Evolutionary conservation across 2,888 invertebrate genomes (phyloP), one percentile per base, ranked within the genome.

Genomic region (Drosophila quinaria): DNA sequence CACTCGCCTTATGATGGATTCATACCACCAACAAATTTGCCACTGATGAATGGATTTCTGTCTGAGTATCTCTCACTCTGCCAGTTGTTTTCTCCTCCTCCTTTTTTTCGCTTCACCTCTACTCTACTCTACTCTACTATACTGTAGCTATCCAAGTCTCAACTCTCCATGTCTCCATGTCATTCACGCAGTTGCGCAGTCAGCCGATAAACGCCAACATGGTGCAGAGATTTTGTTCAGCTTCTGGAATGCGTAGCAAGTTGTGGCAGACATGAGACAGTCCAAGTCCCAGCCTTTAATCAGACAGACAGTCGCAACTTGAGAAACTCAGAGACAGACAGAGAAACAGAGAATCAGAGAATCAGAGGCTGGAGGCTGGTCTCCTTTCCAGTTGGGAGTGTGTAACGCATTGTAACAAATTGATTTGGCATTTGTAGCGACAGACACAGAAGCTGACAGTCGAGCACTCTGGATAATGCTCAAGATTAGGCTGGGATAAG

Each of bases 11-110:
- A 89, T 90, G 85, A 91, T 92, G 92, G 91, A 92, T 92, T 92
- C 87, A 79, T 92, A 92, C 92, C 92, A 90, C 92, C 91, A 92
- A 91, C 91, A 91, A 90, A 92, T 92, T 90, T 92, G 92, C 92
- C 92, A 92, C 92, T 92, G 92, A 92, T 92, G 92, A 92, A 92
- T 92, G 92, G 92, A 91, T 91, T 90, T 87, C 80, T 87, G 87
- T 73, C 83, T 67, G 64, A 46, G 54, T 69, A 66, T 66, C 71
- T 65, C 44, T 62, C 60, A 35, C 61, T 49, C 51, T 51, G 29
- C 56, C 61, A 50, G 55, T 35, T 25, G 10, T 35, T 8, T 60
- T 15, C 11, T 35, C 10, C 50, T 55, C 41, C 11, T 4, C 44
- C 47, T 42, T 25, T 35, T 5, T 25, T 25, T 25, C 65, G 56